Evolutionary conservation across 2,888 invertebrate species (phyloP), one percentile per base, ranked within the genome.

Genomic region (Dynastes grantii): DNA sequence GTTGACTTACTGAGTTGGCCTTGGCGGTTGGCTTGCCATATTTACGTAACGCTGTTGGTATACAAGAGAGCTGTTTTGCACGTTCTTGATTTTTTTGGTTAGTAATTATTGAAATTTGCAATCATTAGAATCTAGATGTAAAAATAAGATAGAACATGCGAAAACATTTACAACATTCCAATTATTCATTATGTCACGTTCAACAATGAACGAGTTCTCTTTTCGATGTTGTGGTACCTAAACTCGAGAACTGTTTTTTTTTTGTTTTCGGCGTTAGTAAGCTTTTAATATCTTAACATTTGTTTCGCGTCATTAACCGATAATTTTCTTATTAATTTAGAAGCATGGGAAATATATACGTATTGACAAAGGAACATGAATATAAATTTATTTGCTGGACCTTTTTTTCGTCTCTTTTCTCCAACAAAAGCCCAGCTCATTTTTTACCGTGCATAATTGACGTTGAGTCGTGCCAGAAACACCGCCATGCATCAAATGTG

Each of bases 1-100:
- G 68, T 76, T 76, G 76, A 65, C 76, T 76, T 68, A 51, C 40
- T 27, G 45, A 37, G 55, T 53, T 67, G 68, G 51, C 76, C 76
- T 76, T 76, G 76, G 32, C 29, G 68, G 8, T 13, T 63, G 55
- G 49, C 63, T 61, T 76, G 13, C 63, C 63, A 49, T 68, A 68
- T 63, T 61, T 75, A 75, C 61, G 73, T 61, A 61, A 75, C 58
- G 22, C 37, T 16, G 32, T 5, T 37, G 32, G 32, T 37, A 53
- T 16, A n/a, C 13, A 51, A 51, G n/a, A 53, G 53, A 53, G 5
- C 32, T 53, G 53, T 32, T 8, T 71, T 55, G 2, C 4, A 53
- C 8, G 45, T 45, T 45, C 45, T 40, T 40, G 4, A 3, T 40
- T 40, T 75, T 75, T 55, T 53, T 8, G 8, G 32, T 71, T 49